These are phyloP conservation scores for Scaptomyza caliginosa DNA, from an alignment of 2,888 invertebrate species.

Conservation along the genomic window DNA sequence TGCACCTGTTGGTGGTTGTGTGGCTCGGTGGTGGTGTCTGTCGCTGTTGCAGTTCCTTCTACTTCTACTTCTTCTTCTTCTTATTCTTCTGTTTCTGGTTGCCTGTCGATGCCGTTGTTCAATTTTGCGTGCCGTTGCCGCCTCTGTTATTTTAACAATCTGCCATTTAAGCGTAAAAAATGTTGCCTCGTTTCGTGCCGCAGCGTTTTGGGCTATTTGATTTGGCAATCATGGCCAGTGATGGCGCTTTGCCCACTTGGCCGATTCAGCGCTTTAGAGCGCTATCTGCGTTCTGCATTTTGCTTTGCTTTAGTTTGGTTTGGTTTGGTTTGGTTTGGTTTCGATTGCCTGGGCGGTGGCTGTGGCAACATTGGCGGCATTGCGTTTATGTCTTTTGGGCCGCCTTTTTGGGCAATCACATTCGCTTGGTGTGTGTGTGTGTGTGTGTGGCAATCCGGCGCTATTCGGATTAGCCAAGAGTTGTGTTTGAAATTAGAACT, in stretches of 20 bases:
- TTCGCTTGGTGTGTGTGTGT: slow-evolving; percentile 32
- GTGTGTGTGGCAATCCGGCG: slow-evolving; percentile 28
- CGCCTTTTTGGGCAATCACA: slow-evolving; percentile 64
- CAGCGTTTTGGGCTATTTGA: slow-evolving; percentile 77
- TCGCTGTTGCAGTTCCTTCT: slow-evolving; percentile 19
- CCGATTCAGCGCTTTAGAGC: slow-evolving; percentile 46
- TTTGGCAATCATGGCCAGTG: slow-evolving; percentile 75
- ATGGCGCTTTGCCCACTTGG: slow-evolving; percentile 60
- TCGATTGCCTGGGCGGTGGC: slow-evolving; percentile 49
- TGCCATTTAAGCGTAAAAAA: slow-evolving; percentile 80
- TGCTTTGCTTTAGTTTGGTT: slow-evolving; percentile 44
- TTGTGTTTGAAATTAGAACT: background rate
- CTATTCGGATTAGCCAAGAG: slow-evolving; percentile 54
- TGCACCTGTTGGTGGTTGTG: slow-evolving; percentile 66
- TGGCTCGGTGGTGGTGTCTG: slow-evolving; percentile 5
- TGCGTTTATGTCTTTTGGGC: slow-evolving; percentile 67
- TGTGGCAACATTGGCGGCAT: slow-evolving; percentile 49
- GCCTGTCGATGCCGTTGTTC: slow-evolving; percentile 72
- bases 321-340: slow-evolving; percentile 26
- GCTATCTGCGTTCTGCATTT: slow-evolving; percentile 42
- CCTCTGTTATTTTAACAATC: slow-evolving; percentile 79
- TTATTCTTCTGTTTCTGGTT: too few species aligned
- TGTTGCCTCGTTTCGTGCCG: slow-evolving; percentile 80
- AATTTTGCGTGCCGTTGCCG: slow-evolving; percentile 79
- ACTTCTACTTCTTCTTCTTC: too few species aligned